Conservation (phyloP, 2,888 invertebrate genomes). For the Catocala sponsa region DNA sequence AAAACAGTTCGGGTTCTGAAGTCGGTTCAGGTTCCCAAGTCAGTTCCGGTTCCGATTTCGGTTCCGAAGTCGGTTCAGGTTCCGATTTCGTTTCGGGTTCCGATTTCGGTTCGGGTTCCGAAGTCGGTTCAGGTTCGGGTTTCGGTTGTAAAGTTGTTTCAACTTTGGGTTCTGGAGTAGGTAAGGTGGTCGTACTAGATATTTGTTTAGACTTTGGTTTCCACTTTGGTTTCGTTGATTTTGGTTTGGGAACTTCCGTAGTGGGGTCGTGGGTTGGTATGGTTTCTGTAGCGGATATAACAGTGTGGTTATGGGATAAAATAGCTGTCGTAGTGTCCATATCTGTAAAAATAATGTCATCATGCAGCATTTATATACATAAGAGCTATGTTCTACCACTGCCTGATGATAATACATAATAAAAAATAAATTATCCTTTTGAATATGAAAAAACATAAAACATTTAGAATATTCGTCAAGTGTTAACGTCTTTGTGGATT, state of each 20-base stretch:
- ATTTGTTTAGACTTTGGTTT: constrained; percentile 66
- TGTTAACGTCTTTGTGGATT: background rate
- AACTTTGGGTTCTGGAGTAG: constrained; percentile 64
- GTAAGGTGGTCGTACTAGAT: constrained; percentile 66
- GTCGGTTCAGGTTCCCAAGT: no score
- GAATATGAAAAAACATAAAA: no score
- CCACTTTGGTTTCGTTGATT: constrained; percentile 63
- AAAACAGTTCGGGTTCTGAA: constrained; percentile 71
- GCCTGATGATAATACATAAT: constrained; percentile 31
- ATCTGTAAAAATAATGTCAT: constrained; percentile 83
- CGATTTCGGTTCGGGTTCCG: constrained; percentile 36
- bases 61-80: constrained; percentile 54
- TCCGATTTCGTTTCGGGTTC: constrained; percentile 53
- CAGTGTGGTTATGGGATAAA: constrained; percentile 48
- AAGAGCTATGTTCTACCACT: constrained; percentile 47
- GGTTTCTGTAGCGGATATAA: constrained; percentile 58
- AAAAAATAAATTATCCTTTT: no score
- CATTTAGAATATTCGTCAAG: no score
- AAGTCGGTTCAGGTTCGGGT: constrained; percentile 42
- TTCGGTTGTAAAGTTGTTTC: constrained; percentile 56
- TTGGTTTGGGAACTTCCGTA: constrained; percentile 22
- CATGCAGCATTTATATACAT: constrained; percentile 78
- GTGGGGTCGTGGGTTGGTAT: constrained; percentile 32
- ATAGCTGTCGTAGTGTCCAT: constrained; percentile 76
- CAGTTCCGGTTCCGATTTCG: constrained; percentile 63